Base-by-base conservation (phyloP, 2,888 invertebrate species). In the Morinoia aosen region DNA sequence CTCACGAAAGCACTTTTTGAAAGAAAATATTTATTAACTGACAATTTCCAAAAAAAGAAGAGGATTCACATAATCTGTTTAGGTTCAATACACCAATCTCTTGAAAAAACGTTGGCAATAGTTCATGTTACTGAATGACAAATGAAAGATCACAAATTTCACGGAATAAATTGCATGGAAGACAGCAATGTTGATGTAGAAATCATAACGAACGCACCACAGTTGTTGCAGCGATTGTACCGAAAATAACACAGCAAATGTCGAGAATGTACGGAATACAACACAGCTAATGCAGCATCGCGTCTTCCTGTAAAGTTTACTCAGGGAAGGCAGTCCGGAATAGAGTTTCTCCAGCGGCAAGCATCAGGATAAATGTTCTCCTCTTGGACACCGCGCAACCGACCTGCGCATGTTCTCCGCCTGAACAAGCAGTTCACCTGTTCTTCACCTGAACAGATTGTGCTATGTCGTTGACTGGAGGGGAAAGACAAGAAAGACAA, bases 401-500 rank as follows among this genome's bases (percentile, higher is more conserved):
- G 76, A 61, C 76, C 76, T 33, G 76, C 76, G 33, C 76, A 25
- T 76, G 76, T 76, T 76, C 76, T 76, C 76, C 76, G 76, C 7
- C 33, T 76, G 76, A 76, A 76, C 76, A 76, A 76, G 76, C 40
- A 40, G 90, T 57, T 93, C 93, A 93, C 57, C 93, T 93, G 93
- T 93, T 93, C 93, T 93, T 93, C 93, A 93, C 93, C 93, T 93
- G 93, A 57, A 93, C 93, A 93, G 57, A 93, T 48, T 93, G 93
- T 93, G 39, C 93, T 93, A 93, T 57, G 93, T 93, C 93, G 93
- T 93, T 93, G 48, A 57, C 93, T 93, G 93, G 93, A 93, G 57
- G 93, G 57, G 93, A 93, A 93, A 93, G 93, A 93, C 93, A 93
- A 93, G 93, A 57, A 93, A 93, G 93, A 93, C 93, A 93, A 56